These are phyloP conservation scores for Enoplosus armatus DNA, from an alignment of 2,797 vertebrate genomes.

Conservation along the genomic window DNA sequence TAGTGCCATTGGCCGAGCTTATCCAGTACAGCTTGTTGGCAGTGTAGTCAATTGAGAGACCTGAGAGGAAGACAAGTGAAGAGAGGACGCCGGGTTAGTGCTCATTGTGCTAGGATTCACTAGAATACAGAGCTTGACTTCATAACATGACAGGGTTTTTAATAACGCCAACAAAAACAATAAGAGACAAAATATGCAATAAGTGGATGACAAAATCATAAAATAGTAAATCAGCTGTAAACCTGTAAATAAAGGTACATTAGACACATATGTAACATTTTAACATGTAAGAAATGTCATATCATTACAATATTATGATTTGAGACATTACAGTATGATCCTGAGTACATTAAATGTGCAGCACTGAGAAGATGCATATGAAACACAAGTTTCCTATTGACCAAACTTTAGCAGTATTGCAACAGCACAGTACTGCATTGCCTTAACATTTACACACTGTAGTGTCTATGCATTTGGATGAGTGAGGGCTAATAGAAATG, in stretches of 20 bases:
- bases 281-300: neutral
- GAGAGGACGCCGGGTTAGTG: conserved; percentile 28
- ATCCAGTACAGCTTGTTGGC: conserved; percentile 99
- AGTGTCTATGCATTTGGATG: conserved; percentile 10
- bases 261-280: neutral
- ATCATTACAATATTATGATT: neutral
- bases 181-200: neutral
- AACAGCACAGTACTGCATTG: neutral
- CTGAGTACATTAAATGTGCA: neutral
- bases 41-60: conserved; percentile 94
- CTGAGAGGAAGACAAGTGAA: conserved; percentile 76
- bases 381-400: neutral
- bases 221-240: neutral
- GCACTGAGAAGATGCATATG: neutral
- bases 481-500: conserved; percentile 29
- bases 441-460: neutral
- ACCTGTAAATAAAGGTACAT: neutral
- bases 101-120: neutral
- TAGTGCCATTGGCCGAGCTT: conserved; percentile 97
- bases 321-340: neutral
- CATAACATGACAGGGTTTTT: neutral
- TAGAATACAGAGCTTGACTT: neutral
- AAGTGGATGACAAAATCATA: neutral
- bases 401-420: neutral
- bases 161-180: neutral